These are phyloP conservation scores for Cololabis saira DNA, from an alignment of 2,113 vertebrate genomes.

Conservation along the genomic window DNA sequence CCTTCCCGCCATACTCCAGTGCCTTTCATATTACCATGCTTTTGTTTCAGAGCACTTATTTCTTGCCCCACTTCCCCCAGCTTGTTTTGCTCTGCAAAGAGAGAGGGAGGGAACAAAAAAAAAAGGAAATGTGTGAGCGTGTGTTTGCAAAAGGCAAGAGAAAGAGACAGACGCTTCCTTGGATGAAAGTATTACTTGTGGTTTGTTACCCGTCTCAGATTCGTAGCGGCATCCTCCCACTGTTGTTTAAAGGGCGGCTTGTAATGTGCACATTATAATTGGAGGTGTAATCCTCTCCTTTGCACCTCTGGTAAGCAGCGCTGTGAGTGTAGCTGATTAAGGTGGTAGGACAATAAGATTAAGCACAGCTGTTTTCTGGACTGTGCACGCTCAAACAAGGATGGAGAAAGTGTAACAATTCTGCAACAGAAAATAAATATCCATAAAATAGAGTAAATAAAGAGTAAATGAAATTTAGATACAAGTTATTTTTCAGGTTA, in stretches of 20 bases:
- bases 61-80: constrained; percentile 66
- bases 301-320: constrained; percentile 64
- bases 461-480: no score
- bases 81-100: constrained; percentile 49
- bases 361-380: neutral
- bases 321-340: constrained; percentile 65
- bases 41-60: constrained; percentile 68
- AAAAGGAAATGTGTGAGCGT: neutral
- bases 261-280: constrained; percentile 68
- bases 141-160: constrained; percentile 21
- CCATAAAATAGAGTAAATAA: no score
- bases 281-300: constrained; percentile 69
- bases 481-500: no score
- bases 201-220: constrained; percentile 64
- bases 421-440: neutral
- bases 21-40: constrained; percentile 69
- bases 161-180: constrained; percentile 29
- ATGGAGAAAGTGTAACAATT: no score
- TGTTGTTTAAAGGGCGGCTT: constrained; percentile 50
- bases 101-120: constrained; percentile 27
- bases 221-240: constrained; percentile 57
- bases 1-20: constrained; percentile 62
- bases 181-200: constrained; percentile 56
- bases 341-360: constrained; percentile 52
- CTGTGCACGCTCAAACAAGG: neutral